phyloP scores from a whole-genome alignment of 1,140 invertebrate species.

The Calephelis virginiensis region DNA sequence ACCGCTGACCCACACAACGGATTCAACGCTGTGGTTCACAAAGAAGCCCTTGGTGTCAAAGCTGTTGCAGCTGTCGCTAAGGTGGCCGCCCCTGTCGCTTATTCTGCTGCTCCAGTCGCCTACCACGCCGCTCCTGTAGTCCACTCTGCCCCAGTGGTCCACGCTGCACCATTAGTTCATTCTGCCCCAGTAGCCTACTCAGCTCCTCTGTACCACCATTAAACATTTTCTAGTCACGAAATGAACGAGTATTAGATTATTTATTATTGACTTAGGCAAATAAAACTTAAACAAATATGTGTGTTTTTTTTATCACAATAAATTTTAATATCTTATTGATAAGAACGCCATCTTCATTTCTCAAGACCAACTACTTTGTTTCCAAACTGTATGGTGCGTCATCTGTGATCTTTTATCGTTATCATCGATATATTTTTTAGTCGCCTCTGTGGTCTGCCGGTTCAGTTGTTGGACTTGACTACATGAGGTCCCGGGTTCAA shows the following conservation, averaged over 20 bases:
- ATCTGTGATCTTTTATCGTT: too few species aligned
- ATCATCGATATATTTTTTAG: too few species aligned
- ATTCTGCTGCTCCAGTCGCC: conserved; percentile 56
- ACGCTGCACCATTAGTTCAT: conserved; percentile 41
- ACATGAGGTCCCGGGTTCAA: too few species aligned
- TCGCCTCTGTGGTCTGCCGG: too few species aligned
- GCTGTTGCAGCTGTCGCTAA: conserved; percentile 47
- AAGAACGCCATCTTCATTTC: too few species aligned
- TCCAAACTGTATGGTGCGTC: too few species aligned
- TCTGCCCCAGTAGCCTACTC: conserved; percentile 40
- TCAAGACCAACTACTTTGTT: too few species aligned
- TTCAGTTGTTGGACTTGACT: too few species aligned
- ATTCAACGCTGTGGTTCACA: conserved; percentile 78
- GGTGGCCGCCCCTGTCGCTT: conserved; percentile 44
- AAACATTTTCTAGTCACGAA: conserved; percentile 37
- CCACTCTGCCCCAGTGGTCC: conserved; percentile 38
- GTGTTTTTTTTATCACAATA: background rate
- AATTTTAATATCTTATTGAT: too few species aligned
- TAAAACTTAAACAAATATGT: background rate
- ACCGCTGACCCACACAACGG: conserved; percentile 79
- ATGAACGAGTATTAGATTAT: background rate
- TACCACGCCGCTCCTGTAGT: conserved; percentile 52
- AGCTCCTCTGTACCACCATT: conserved; percentile 49
- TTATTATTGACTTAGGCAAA: conserved; percentile 8
- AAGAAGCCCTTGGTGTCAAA: conserved; percentile 50